A percentile compares a stretch with the other conserved stretches of the same genome.
Evolutionary conservation across 1,140 invertebrate genomes (phyloP).

Genomic region (Brachionus asplanchnoidis): DNA sequence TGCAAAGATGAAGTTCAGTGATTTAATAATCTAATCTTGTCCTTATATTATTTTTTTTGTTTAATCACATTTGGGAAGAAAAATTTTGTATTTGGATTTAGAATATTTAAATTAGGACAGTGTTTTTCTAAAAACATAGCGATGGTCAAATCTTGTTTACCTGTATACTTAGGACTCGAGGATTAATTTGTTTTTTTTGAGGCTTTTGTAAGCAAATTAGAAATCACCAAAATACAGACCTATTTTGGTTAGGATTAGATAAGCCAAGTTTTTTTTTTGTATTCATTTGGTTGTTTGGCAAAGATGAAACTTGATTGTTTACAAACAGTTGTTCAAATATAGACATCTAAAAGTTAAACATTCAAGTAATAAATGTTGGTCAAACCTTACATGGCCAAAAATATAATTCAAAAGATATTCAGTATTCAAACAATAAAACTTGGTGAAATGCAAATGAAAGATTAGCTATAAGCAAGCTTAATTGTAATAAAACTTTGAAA

Average conservation of each 20-base stretch:
- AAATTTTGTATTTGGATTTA: not conserved
- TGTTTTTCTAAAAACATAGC: not conserved
- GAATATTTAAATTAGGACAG: not conserved
- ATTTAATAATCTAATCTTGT: not conserved
- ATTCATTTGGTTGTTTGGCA: not conserved
- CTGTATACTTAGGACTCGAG: not conserved
- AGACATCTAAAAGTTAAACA: not conserved
- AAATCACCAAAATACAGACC: not conserved
- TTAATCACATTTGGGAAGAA: not conserved
- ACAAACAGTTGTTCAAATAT: not conserved
- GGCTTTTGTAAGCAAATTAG: not conserved
- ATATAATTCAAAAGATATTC: not conserved
- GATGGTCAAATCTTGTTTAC: not conserved
- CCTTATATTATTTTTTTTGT: not conserved
- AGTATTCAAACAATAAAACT: no score
- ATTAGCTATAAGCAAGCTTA: not conserved
- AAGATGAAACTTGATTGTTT: not conserved
- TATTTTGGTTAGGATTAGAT: slow-evolving; percentile 13
- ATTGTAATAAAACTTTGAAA: not conserved
- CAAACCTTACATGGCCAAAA: not conserved
- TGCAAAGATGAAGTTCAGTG: not conserved
- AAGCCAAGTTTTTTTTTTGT: not conserved
- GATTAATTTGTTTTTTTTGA: not conserved
- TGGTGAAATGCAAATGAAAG: not conserved
- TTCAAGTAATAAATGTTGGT: not conserved